Evolutionary conservation across 1,140 invertebrate genomes (phyloP).

Genomic region (Carposina sasakii): DNA sequence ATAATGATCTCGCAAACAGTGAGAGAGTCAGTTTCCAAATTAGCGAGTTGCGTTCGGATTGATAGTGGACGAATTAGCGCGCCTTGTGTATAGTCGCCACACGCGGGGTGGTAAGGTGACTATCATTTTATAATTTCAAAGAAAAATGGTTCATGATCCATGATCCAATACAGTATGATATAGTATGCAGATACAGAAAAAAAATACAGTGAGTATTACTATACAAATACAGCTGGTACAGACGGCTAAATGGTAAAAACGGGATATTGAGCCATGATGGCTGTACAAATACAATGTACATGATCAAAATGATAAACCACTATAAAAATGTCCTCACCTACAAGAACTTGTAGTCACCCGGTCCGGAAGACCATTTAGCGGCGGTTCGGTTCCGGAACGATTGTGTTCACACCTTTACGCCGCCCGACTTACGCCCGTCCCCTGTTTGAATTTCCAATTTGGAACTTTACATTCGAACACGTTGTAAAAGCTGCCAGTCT

Average conservation of each 20-base stretch:
- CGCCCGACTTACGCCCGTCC: constrained; percentile 20
- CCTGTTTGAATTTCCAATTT: no score
- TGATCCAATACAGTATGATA: neutral
- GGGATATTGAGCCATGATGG: no score
- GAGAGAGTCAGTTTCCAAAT: constrained; percentile 65
- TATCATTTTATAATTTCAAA: constrained; percentile 1
- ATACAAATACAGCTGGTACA: no score
- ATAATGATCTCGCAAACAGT: constrained; percentile 43
- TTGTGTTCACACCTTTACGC: constrained; percentile 45
- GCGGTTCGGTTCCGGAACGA: constrained; percentile 38
- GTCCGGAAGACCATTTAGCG: constrained; percentile 32
- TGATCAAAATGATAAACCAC: no score
- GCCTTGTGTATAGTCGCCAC: constrained; percentile 40
- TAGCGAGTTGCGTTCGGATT: constrained; percentile 45
- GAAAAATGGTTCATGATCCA: neutral
- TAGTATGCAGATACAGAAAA: no score
- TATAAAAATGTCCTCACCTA: no score
- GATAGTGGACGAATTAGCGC: constrained; percentile 57
- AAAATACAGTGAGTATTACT: no score
- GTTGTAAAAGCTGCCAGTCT: no score
- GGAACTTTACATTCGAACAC: no score
- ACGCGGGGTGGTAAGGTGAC: constrained; percentile 19
- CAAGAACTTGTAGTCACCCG: constrained; percentile 21
- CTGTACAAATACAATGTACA: no score
- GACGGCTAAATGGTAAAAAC: no score